These are phyloP conservation scores for Pherbina coryleti DNA, from an alignment of 2,888 invertebrate species.

Conservation along the genomic window DNA sequence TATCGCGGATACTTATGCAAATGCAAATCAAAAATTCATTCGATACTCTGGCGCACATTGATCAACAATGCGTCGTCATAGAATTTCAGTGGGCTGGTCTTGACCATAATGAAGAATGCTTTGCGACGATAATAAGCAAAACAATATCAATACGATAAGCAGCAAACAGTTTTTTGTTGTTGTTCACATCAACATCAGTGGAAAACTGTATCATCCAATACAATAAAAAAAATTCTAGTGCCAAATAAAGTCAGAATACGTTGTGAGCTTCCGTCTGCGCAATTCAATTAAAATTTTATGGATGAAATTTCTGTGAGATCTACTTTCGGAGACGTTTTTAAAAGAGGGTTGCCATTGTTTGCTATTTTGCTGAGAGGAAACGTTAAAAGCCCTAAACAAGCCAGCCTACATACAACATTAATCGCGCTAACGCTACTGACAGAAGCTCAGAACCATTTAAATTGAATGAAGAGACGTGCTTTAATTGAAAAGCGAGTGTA, in stretches of 20 bases:
- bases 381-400: background rate
- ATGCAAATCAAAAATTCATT: background rate
- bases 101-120: conserved; percentile 53
- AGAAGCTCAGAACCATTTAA: conserved; percentile 18
- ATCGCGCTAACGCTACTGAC: background rate
- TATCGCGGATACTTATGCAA: background rate
- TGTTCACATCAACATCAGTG: background rate
- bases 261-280: conserved; percentile 11
- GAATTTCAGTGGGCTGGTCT: conserved; percentile 60
- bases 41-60: background rate
- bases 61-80: conserved; percentile 49
- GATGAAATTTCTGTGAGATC: background rate
- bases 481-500: conserved; percentile 47
- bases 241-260: conserved; percentile 35
- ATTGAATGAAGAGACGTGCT: conserved; percentile 37
- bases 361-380: background rate
- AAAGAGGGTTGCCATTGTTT: no score
- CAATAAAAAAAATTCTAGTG: background rate
- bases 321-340: background rate
- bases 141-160: conserved; percentile 2
- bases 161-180: background rate
- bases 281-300: background rate
- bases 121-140: conserved; percentile 15
- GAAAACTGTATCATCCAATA: conserved; percentile 7
- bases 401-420: conserved; percentile 19